Evolutionary conservation across 92 coral and sea anemone genomes (phyloP).

Genomic region (Chrysogorgia sp.): DNA sequence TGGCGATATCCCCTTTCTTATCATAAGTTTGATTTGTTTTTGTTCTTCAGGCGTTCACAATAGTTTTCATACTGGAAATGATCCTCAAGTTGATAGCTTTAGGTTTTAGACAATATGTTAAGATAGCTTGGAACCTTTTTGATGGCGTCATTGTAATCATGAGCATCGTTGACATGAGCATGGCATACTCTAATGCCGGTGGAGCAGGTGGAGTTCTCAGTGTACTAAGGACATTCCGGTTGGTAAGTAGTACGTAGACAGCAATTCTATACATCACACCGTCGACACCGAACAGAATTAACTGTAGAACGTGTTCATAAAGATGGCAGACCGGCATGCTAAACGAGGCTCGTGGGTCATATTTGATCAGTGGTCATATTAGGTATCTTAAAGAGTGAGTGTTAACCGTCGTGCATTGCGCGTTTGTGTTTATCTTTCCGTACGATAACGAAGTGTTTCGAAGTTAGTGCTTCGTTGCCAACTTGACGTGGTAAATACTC

Average conservation of each 20-base stretch:
- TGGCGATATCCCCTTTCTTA: no score
- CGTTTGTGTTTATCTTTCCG: no score
- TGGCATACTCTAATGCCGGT: constrained; percentile 67
- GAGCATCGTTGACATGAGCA: constrained; percentile 77
- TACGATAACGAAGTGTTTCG: no score
- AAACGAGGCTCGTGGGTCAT: no score
- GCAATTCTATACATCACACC: no score
- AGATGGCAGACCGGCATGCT: neutral
- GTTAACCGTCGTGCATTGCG: no score
- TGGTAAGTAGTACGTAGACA: constrained; percentile 90
- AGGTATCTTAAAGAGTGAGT: no score
- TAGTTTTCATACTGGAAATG: constrained; percentile 94
- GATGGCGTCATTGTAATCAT: constrained; percentile 93
- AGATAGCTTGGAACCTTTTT: constrained; percentile 89
- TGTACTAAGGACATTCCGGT: constrained; percentile 89
- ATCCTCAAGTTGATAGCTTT: constrained; percentile 79
- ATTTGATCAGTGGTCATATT: no score
- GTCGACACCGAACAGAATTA: neutral
- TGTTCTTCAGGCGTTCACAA: constrained; percentile 73
- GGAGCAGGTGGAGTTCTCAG: constrained; percentile 72
- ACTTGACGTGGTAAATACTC: no score
- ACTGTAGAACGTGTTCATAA: neutral
- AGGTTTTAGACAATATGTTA: constrained; percentile 78
- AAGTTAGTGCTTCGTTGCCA: no score
- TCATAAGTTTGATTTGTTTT: no score